A percentile compares a stretch with the other conserved stretches of the same genome.
phyloP scores from a whole-genome alignment of 2,797 vertebrate genomes.

The Crocodylus rhombifer region DNA sequence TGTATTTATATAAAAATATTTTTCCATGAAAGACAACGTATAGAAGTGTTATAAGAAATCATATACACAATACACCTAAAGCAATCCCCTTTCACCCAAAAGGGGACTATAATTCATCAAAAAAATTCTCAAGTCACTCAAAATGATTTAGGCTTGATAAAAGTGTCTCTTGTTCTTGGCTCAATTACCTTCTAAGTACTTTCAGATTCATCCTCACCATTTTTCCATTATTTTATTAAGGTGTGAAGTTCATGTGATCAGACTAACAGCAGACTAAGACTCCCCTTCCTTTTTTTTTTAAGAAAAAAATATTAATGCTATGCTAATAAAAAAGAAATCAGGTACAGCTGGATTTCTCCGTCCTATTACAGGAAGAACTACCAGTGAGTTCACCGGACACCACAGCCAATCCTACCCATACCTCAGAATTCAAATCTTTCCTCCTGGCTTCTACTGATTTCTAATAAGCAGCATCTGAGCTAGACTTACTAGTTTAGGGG shows the following conservation, averaged over 20 bases:
- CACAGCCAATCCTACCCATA: not conserved
- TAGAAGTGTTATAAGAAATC: no score
- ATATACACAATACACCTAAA: not conserved
- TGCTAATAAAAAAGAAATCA: no score
- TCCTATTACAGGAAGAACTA: not conserved
- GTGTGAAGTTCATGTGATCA: not conserved
- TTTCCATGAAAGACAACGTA: not conserved
- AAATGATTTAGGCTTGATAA: not conserved
- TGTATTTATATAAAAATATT: not conserved
- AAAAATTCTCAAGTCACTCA: not conserved
- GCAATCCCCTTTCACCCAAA: not conserved
- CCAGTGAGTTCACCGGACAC: not conserved
- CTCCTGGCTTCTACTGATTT: not conserved
- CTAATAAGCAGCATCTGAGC: not conserved
- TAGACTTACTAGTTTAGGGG: not conserved
- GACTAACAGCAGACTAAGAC: not conserved
- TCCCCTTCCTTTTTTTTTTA: not conserved
- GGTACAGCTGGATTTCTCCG: not conserved
- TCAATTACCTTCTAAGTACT: accelerated
- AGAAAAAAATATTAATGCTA: no score
- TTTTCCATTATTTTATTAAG: not conserved
- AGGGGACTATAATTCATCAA: not conserved
- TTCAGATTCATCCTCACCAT: not conserved
- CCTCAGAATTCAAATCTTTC: not conserved
- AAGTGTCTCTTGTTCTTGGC: not conserved